Evolutionary conservation across 2,113 vertebrate species (phyloP), one percentile per base, ranked within the genome.

Genomic region (Numida meleagris): DNA sequence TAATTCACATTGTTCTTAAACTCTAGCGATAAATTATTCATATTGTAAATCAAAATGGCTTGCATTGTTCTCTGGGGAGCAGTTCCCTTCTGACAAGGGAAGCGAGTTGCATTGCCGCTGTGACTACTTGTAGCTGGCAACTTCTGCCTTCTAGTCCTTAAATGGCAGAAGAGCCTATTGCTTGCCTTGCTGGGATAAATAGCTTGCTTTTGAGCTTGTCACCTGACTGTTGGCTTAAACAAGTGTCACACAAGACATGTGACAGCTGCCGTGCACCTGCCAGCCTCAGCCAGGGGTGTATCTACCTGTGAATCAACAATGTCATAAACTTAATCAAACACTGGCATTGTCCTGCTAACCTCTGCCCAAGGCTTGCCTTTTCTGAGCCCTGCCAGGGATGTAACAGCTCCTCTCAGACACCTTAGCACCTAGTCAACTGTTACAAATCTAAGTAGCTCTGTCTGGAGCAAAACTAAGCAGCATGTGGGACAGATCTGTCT

Each of bases 231-330:
- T 89, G 86, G 71, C 67, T 59, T 36, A 43, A n/a, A 31, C 20
- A 25, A 43, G 55, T 10, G 55, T 43, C 31, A 29, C 20, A 12
- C 17, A n/a, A 70, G 57, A 59, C 45, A 38, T 8, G 38, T 83
- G 80, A 68, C 86, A 93, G 59, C 86, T 95, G 75, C 68, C 71
- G 46, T 81, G 82, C 76, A 81, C 46, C 33, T 34, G 33, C 17
- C 50, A 71, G 4, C 74, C 34, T 51, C 27, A 27, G 1, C 25
- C 18, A 46, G 61, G 61, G 57, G 27, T 0, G 0, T 88, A 67
- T 66, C 53, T 71, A 55, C 15, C 77, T 53, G 10, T 87, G 73
- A 72, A 82, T 70, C 62, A 76, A 12, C 88, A 81, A 65, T 62
- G 61, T 72, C 51, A 18, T 27, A 10, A 62, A 46, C 9, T 85